Base-by-base conservation (phyloP, 64 coral and sea anemone genomes). In the Anthopleura sola region DNA sequence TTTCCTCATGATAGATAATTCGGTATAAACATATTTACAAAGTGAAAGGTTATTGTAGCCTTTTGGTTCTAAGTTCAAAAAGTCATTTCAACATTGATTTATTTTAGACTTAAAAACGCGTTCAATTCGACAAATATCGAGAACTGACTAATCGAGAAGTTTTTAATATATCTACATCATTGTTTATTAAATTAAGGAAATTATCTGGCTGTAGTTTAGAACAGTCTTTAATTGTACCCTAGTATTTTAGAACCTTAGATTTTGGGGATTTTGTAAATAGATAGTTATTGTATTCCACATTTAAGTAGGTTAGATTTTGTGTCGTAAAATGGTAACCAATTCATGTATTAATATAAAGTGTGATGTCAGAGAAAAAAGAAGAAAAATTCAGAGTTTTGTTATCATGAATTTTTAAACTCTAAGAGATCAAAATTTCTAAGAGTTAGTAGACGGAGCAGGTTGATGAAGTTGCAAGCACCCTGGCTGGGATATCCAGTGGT, bases 251-350 rank as follows among this genome's bases (percentile, higher is more conserved):
- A 71, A 71, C 66, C 12, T 71, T n/a, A 31, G 28, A 14, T 33
- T 33, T 28, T 62, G 57, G 57, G 58, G 24, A 24, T 62, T 21
- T 62, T 62, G 58, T 62, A 62, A 20, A 62, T 71, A 71, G n/a
- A 71, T 71, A 71, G 66, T 33, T 71, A 32, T 1, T 34, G 28
- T 33, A 71, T 71, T 71, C 1, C 23, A 33, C n/a, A 3, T 71
- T 32, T 32, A 2, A 29, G 12, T 15, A 71, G 13, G 5, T 71
- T 34, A 33, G n/a, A n/a, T n/a, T n/a, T n/a, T n/a, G n/a, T 71
- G 13, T 71, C 66, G 66, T 71, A 36, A 71, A 36, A 71, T 71
- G n/a, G 66, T 71, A 71, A 71, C 13, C 66, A 71, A 71, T 71
- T 53, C 14, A 32, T 71, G 66, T 71, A 71, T 71, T 71, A n/a